These are phyloP conservation scores for Pseudobourletiella spinata DNA, from an alignment of 1,140 invertebrate genomes.

Conservation along the genomic window DNA sequence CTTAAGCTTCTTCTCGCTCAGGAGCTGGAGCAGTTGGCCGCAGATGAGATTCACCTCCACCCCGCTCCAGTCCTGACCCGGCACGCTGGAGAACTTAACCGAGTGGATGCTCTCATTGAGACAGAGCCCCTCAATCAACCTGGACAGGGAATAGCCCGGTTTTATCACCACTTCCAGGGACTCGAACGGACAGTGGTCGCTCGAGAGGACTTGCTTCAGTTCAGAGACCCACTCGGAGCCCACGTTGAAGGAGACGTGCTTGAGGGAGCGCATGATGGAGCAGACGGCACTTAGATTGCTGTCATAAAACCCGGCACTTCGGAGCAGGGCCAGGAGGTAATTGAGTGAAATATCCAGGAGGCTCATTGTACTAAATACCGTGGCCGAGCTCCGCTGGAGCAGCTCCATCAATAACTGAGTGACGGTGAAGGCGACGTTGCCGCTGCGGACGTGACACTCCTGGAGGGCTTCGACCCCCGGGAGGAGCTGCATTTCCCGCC, in stretches of 20 bases:
- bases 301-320: constrained; percentile 45
- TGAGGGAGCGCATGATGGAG: constrained; percentile 21
- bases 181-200: constrained; percentile 26
- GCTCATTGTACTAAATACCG: constrained; percentile 45
- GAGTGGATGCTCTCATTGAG: constrained; percentile 28
- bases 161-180: constrained; percentile 23
- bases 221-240: constrained; percentile 29
- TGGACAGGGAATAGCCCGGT: constrained; percentile 27
- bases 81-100: constrained; percentile 32
- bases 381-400: constrained; percentile 44
- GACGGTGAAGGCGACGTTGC: constrained; percentile 26
- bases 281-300: constrained; percentile 46
- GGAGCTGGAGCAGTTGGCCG: constrained; percentile 31
- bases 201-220: constrained; percentile 35
- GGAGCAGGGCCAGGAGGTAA: constrained; percentile 41
- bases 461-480: constrained; percentile 39
- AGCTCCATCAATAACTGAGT: constrained; percentile 46
- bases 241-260: constrained; percentile 30
- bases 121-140: constrained; percentile 31
- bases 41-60: constrained; percentile 34
- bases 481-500: constrained; percentile 47
- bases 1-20: constrained; percentile 32
- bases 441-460: constrained; percentile 24
- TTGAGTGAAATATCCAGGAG: constrained; percentile 46
- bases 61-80: constrained; percentile 34